These are phyloP conservation scores for Melanargia galathea DNA, from an alignment of 2,888 invertebrate genomes.

Conservation along the genomic window DNA sequence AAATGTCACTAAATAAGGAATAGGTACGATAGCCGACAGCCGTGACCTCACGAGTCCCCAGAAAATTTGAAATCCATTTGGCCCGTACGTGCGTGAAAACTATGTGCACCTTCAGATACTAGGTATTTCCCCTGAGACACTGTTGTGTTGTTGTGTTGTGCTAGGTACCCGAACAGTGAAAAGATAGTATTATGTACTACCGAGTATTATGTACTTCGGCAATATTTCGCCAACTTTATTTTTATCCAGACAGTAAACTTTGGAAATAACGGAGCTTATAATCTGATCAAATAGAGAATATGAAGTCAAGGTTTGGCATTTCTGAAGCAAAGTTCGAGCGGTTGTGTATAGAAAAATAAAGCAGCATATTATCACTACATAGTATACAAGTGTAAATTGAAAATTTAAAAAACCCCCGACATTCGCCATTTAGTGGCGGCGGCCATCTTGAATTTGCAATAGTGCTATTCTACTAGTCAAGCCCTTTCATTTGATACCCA, in stretches of 20 bases:
- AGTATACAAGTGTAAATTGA: too few species aligned
- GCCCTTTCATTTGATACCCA: too few species aligned
- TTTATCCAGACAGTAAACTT: slow-evolving; percentile 2
- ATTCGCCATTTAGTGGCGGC: too few species aligned
- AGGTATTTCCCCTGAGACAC: slow-evolving; percentile 29
- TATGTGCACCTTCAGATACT: slow-evolving; percentile 41
- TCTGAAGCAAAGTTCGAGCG: background rate
- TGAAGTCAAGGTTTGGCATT: background rate
- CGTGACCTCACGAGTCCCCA: slow-evolving; percentile 69
- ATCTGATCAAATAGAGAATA: slow-evolving; percentile 4
- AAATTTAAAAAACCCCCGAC: too few species aligned
- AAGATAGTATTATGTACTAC: too few species aligned
- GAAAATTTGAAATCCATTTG: slow-evolving; percentile 67
- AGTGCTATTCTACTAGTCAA: too few species aligned
- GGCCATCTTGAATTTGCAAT: too few species aligned
- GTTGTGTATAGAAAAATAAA: background rate
- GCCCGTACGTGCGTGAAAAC: slow-evolving; percentile 69
- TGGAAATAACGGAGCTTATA: background rate
- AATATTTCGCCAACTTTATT: slow-evolving; percentile 13
- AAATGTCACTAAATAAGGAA: slow-evolving; percentile 45
- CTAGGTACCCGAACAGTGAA: slow-evolving; percentile 3
- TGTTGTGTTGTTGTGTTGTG: slow-evolving; percentile 4
- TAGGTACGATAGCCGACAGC: slow-evolving; percentile 55
- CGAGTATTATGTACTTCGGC: slow-evolving; percentile 1
- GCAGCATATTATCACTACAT: too few species aligned